These are phyloP conservation scores for Heterotilapia buettikoferi DNA, from an alignment of 2,113 vertebrate genomes.

Conservation along the genomic window DNA sequence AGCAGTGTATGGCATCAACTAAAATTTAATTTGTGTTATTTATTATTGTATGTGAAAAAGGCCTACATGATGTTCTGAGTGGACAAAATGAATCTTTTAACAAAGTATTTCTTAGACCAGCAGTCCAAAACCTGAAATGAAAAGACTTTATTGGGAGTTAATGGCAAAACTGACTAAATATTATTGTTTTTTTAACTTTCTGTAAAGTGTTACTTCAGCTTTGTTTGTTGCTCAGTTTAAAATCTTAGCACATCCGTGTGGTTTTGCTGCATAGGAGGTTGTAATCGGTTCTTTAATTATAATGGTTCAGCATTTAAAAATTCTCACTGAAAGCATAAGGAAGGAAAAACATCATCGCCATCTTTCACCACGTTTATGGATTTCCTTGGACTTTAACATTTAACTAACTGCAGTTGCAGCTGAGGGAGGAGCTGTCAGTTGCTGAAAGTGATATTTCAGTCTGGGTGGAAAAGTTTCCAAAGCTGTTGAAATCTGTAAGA, in stretches of 20 bases:
- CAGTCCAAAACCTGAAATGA: neutral
- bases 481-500: neutral
- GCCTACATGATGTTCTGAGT: neutral
- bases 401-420: neutral
- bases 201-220: neutral
- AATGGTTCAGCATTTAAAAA: neutral
- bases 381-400: neutral
- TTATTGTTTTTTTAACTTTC: rapidly evolving
- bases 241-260: neutral
- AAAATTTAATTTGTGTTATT: neutral
- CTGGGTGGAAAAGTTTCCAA: neutral
- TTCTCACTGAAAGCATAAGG: neutral
- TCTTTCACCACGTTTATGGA: neutral
- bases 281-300: neutral
- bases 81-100: neutral
- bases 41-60: neutral
- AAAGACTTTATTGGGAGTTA: neutral
- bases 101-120: neutral
- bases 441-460: neutral
- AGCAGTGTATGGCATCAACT: neutral
- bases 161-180: neutral
- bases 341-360: neutral
- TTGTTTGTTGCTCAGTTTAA: neutral
- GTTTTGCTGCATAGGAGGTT: neutral
- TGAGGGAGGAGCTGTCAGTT: neutral